These are phyloP conservation scores for Limnephilus rhombicus DNA, from an alignment of 2,888 invertebrate species.

Conservation along the genomic window DNA sequence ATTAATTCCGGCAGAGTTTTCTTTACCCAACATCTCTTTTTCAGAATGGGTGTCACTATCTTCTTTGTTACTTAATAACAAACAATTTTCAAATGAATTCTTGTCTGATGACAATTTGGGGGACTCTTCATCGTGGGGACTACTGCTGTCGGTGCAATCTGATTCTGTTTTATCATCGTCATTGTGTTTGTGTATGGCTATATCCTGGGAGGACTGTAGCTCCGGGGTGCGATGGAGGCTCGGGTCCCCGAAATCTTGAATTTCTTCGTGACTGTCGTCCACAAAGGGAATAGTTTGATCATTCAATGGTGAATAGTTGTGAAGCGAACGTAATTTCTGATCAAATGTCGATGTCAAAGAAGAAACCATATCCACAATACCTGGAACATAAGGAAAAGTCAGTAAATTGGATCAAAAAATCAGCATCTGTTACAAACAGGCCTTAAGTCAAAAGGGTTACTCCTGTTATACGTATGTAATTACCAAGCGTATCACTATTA, in stretches of 20 bases:
- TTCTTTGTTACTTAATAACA: slow-evolving; percentile 63
- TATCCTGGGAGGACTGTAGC: slow-evolving; percentile 45
- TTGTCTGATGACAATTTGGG: slow-evolving; percentile 55
- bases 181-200: slow-evolving; percentile 44
- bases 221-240: slow-evolving; percentile 74
- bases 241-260: slow-evolving; percentile 75
- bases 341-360: slow-evolving; percentile 91
- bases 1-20: slow-evolving; percentile 67
- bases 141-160: slow-evolving; percentile 49
- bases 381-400: slow-evolving; percentile 74
- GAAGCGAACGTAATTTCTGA: slow-evolving; percentile 86
- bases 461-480: not conserved
- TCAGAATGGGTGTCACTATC: slow-evolving; percentile 52
- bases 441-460: not conserved
- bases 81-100: slow-evolving; percentile 70
- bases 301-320: slow-evolving; percentile 82
- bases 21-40: slow-evolving; percentile 66
- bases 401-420: not conserved
- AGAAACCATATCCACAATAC: slow-evolving; percentile 89
- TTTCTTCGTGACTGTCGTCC: slow-evolving; percentile 82
- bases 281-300: slow-evolving; percentile 85
- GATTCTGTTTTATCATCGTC: slow-evolving; percentile 55
- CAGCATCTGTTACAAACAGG: not conserved
- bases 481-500: not conserved
- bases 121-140: slow-evolving; percentile 50